phyloP scores from a whole-genome alignment of 2,113 vertebrate species.

The Oryzias woworae region DNA sequence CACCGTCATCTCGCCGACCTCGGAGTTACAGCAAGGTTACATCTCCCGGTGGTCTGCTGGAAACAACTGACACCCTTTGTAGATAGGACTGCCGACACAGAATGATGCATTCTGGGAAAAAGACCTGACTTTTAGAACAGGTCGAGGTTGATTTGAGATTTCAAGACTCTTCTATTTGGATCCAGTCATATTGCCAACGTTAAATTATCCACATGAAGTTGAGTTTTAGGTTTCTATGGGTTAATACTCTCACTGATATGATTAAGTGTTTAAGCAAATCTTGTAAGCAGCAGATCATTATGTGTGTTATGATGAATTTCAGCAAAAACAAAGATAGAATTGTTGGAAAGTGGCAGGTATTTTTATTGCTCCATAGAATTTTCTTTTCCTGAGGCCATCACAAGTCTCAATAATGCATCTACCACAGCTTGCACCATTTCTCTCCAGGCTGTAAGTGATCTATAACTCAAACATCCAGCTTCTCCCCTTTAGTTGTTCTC shows the following conservation, averaged over 20 bases:
- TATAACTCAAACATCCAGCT: slow-evolving; percentile 39
- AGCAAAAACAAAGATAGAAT: slow-evolving; percentile 7
- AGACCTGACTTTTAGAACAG: slow-evolving; percentile 1
- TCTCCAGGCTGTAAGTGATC: slow-evolving; percentile 36
- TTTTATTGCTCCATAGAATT: slow-evolving; percentile 60
- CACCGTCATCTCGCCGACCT: slow-evolving; percentile 42
- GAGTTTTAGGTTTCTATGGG: slow-evolving; percentile 8
- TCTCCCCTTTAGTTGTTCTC: slow-evolving; percentile 22
- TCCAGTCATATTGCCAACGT: slow-evolving; percentile 62
- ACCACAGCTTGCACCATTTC: slow-evolving; percentile 16
- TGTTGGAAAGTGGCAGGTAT: slow-evolving; percentile 15
- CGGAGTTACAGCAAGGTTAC: slow-evolving; percentile 39
- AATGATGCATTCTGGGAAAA: slow-evolving; percentile 15
- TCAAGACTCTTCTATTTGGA: slow-evolving; percentile 23
- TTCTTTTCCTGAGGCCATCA: slow-evolving; percentile 38
- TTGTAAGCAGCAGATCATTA: slow-evolving; percentile 5
- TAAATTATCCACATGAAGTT: slow-evolving; percentile 24
- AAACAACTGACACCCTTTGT: slow-evolving; percentile 15
- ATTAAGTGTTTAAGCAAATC: slow-evolving; percentile 21
- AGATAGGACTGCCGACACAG: not conserved
- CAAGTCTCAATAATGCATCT: slow-evolving; percentile 29
- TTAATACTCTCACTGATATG: slow-evolving; percentile 13
- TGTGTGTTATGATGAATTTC: not conserved
- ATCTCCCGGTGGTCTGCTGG: slow-evolving; percentile 20
- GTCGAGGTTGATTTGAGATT: not conserved